These are phyloP conservation scores for Lagodon rhomboides DNA, from an alignment of 2,797 vertebrate genomes.

Conservation along the genomic window DNA sequence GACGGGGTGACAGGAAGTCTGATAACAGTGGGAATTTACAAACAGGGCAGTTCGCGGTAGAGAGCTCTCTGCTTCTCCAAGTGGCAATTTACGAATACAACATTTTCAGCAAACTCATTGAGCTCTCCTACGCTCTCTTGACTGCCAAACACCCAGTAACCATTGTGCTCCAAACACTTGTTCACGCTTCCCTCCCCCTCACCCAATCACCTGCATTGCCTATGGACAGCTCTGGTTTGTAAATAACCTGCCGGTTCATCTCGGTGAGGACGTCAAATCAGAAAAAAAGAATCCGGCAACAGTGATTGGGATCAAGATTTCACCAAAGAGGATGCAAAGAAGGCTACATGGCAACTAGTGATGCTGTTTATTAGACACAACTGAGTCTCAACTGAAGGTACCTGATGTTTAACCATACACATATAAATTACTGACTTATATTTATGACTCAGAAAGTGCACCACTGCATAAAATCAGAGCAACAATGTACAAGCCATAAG, in stretches of 20 bases:
- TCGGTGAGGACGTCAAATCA: not conserved
- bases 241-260: conserved; percentile 22
- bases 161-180: conserved; percentile 70
- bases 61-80: conserved; percentile 68
- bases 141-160: conserved; percentile 70
- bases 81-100: conserved; percentile 75
- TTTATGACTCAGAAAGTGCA: not conserved
- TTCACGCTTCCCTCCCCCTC: conserved; percentile 67
- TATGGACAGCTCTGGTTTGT: conserved; percentile 18
- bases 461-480: not conserved
- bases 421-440: not conserved
- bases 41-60: conserved; percentile 56
- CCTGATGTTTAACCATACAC: not conserved
- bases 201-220: conserved; percentile 62
- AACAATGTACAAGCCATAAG: not conserved
- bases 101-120: conserved; percentile 73
- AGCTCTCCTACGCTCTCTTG: conserved; percentile 77
- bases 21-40: conserved; percentile 54
- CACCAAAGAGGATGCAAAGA: not conserved
- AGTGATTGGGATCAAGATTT: not conserved
- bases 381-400: not conserved
- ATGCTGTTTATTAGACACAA: not conserved
- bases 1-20: conserved; percentile 52
- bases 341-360: not conserved
- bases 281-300: not conserved